Conservation (phyloP, 1,140 invertebrate genomes). For the Maconellicoccus hirsutus region DNA sequence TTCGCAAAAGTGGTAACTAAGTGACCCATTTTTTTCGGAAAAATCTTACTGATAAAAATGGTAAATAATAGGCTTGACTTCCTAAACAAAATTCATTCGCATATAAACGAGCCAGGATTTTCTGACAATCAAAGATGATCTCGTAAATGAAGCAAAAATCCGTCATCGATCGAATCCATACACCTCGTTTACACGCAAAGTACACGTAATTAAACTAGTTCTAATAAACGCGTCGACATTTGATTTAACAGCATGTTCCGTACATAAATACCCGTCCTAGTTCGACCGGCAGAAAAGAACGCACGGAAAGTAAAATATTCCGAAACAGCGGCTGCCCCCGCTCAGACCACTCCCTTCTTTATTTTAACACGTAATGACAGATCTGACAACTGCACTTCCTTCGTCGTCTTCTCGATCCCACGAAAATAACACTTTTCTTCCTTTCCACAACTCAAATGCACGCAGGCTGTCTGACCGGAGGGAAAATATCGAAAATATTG, state of each 20-base stretch:
- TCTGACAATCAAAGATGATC: too few species aligned
- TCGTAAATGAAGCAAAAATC: too few species aligned
- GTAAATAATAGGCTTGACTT: too few species aligned
- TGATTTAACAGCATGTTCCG: constrained; percentile 13
- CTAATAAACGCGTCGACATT: constrained; percentile 6
- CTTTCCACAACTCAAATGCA: neutral
- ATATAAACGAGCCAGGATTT: too few species aligned
- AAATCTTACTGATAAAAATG: too few species aligned
- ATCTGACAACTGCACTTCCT: constrained; percentile 19
- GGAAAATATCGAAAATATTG: neutral
- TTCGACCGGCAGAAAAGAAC: neutral
- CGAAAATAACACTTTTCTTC: constrained; percentile 8
- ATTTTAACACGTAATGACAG: constrained; percentile 20
- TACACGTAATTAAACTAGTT: neutral
- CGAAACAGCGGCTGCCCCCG: neutral
- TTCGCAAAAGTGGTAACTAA: too few species aligned
- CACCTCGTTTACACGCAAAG: too few species aligned
- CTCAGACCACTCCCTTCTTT: neutral
- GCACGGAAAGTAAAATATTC: neutral
- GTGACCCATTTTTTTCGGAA: too few species aligned
- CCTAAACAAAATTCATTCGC: too few species aligned
- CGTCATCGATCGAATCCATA: too few species aligned
- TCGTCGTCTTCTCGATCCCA: constrained; percentile 6
- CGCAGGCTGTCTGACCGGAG: too few species aligned
- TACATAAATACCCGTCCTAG: neutral